Evolutionary conservation across 2,888 invertebrate species (phyloP).

Genomic region (Folsomia manolachei): DNA sequence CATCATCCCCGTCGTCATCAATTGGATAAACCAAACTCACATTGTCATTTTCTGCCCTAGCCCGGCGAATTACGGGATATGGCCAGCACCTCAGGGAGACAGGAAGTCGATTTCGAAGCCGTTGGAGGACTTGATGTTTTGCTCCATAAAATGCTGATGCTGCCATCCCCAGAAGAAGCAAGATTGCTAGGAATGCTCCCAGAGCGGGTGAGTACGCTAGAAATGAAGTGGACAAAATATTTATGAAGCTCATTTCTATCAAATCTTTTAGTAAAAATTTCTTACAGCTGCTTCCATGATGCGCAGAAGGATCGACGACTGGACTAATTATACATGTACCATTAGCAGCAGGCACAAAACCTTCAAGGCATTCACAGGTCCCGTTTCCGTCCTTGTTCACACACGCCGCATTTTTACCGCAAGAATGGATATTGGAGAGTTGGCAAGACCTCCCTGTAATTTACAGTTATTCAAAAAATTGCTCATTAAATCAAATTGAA

Average conservation of each 20-base stretch:
- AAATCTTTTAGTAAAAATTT: neutral
- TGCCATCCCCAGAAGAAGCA: conserved; percentile 25
- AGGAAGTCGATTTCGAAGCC: conserved; percentile 27
- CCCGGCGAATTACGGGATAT: conserved; percentile 18
- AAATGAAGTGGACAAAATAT: no score
- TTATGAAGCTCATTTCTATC: no score
- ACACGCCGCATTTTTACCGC: conserved; percentile 26
- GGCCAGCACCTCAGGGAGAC: conserved; percentile 32
- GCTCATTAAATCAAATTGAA: no score
- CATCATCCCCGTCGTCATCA: conserved; percentile 32
- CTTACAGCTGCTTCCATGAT: neutral
- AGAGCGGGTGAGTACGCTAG: conserved; percentile 29
- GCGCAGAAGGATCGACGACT: neutral
- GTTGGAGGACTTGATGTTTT: conserved; percentile 29
- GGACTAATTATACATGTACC: conserved; percentile 10
- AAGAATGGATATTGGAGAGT: conserved; percentile 11
- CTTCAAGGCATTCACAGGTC: conserved; percentile 19
- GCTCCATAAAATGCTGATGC: conserved; percentile 33
- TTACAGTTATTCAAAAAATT: neutral
- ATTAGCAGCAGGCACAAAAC: conserved; percentile 9
- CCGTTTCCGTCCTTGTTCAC: conserved; percentile 15
- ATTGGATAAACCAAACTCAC: conserved; percentile 33
- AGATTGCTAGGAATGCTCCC: conserved; percentile 29
- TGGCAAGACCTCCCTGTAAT: conserved; percentile 23
- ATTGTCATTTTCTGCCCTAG: conserved; percentile 29